phyloP scores from a whole-genome alignment of 2,888 invertebrate genomes.

The Nomada hirtipes region DNA sequence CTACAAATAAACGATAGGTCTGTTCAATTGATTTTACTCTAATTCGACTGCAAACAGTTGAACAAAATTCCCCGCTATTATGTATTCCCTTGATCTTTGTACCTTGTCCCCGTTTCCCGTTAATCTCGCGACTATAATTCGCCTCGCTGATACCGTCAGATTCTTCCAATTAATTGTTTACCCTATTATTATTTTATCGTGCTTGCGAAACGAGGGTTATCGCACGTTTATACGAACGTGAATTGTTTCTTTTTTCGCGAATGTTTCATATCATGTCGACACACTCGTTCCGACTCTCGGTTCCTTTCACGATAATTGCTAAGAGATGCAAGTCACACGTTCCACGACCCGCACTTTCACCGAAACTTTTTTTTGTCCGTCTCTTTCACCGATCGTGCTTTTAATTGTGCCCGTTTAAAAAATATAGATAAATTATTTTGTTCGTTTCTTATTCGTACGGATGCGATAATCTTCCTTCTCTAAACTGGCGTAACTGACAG shows the following conservation, averaged over 20 bases:
- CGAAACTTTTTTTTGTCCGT: slow-evolving; percentile 28
- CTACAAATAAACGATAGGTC: background rate
- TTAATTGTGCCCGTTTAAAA: background rate
- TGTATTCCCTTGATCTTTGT: slow-evolving; percentile 18
- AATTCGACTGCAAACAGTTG: too few species aligned
- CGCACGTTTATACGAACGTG: background rate
- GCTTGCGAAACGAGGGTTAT: slow-evolving; percentile 11
- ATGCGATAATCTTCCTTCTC: background rate
- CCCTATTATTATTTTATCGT: slow-evolving; percentile 23
- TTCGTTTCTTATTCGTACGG: background rate
- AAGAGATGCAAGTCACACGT: slow-evolving; percentile 48
- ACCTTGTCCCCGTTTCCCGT: background rate
- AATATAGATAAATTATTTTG: slow-evolving; percentile 13
- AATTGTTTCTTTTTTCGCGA: background rate
- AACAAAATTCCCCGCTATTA: background rate
- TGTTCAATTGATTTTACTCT: background rate
- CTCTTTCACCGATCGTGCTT: background rate
- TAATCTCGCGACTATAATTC: slow-evolving; percentile 15
- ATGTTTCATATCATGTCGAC: slow-evolving; percentile 6
- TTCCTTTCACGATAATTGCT: slow-evolving; percentile 40
- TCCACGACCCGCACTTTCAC: slow-evolving; percentile 36
- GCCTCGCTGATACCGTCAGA: slow-evolving; percentile 17
- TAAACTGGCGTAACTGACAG: background rate
- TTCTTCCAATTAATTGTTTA: slow-evolving; percentile 38
- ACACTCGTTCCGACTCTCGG: background rate